Evolutionary conservation across 2,113 vertebrate species (phyloP).

Genomic region (Chinchilla lanigera): DNA sequence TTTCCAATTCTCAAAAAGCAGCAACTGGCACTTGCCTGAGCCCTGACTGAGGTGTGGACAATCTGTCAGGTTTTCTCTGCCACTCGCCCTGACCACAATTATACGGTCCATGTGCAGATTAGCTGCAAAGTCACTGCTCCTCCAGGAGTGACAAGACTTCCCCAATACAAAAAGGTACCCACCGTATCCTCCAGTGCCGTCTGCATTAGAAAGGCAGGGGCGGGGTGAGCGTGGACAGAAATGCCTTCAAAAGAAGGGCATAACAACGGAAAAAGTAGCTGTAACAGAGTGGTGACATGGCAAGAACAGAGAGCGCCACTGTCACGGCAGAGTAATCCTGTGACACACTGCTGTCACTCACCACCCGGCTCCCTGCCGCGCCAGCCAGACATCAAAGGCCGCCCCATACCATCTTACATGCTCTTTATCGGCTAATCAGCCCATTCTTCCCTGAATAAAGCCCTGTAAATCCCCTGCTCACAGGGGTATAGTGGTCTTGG

Average conservation of each 20-base stretch:
- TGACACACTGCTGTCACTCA: conserved; percentile 89
- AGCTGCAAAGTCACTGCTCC: conserved; percentile 78
- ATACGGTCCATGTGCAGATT: conserved; percentile 77
- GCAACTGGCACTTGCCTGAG: conserved; percentile 66
- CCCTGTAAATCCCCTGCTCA: conserved; percentile 88
- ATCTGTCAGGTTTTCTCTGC: conserved; percentile 64
- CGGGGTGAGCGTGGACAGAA: conserved; percentile 60
- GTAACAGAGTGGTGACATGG: conserved; percentile 83
- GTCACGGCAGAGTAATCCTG: conserved; percentile 87
- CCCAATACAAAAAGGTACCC: conserved; percentile 64
- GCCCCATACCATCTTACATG: conserved; percentile 89
- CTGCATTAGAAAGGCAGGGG: conserved; percentile 73
- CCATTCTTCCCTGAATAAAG: conserved; percentile 90
- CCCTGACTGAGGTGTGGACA: conserved; percentile 64
- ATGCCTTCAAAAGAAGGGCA: conserved; percentile 74
- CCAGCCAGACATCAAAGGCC: conserved; percentile 89
- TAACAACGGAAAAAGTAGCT: conserved; percentile 78
- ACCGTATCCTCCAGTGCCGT: conserved; percentile 68
- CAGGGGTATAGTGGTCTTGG: conserved; percentile 86
- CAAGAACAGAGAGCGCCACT: conserved; percentile 83
- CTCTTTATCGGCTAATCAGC: conserved; percentile 89
- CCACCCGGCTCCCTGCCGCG: conserved; percentile 83
- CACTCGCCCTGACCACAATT: conserved; percentile 71
- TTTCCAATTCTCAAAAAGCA: conserved; percentile 58
- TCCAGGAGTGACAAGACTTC: conserved; percentile 76